A percentile compares a stretch with the other conserved stretches of the same genome.
Evolutionary conservation across 2,888 invertebrate species (phyloP).

Genomic region (Diadegma fenestrale): DNA sequence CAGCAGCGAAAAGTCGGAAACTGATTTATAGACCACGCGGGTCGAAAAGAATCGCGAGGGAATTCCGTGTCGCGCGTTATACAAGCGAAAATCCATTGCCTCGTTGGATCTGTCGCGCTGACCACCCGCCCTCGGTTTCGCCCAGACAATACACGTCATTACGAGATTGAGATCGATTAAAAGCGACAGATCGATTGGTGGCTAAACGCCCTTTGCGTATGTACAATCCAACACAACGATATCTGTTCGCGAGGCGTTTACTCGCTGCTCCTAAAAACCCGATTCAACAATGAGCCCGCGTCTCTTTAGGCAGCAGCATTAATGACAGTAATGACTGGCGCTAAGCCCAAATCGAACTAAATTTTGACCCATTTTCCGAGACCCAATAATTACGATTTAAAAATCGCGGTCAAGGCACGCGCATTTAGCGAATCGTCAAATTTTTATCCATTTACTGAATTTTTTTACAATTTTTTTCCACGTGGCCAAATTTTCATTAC

Average conservation of each 20-base stretch:
- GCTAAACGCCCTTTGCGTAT: slow-evolving; percentile 38
- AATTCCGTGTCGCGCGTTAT: slow-evolving; percentile 23
- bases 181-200: slow-evolving; percentile 54
- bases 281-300: slow-evolving; percentile 26
- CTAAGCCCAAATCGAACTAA: background rate
- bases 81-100: slow-evolving; percentile 55
- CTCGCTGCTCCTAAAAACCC: slow-evolving; percentile 18
- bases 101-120: slow-evolving; percentile 35
- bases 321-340: background rate
- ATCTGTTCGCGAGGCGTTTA: background rate
- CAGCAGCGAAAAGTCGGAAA: slow-evolving; percentile 12
- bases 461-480: too few relatives aligned
- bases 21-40: slow-evolving; percentile 27
- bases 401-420: background rate
- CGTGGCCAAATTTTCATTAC: too few relatives aligned
- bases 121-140: slow-evolving; percentile 49
- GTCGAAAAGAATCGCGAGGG: slow-evolving; percentile 48
- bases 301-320: background rate
- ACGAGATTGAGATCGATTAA: slow-evolving; percentile 66
- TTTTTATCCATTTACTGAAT: too few relatives aligned
- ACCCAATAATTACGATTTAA: background rate
- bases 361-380: background rate
- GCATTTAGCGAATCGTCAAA: too few relatives aligned
- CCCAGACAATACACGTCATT: slow-evolving; percentile 72
- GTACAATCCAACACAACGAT: background rate